Percentiles rank a stretch among this genome's conserved stretches.
phyloP scores from a whole-genome alignment of 1,140 invertebrate species.

The Neodiprion virginianus region DNA sequence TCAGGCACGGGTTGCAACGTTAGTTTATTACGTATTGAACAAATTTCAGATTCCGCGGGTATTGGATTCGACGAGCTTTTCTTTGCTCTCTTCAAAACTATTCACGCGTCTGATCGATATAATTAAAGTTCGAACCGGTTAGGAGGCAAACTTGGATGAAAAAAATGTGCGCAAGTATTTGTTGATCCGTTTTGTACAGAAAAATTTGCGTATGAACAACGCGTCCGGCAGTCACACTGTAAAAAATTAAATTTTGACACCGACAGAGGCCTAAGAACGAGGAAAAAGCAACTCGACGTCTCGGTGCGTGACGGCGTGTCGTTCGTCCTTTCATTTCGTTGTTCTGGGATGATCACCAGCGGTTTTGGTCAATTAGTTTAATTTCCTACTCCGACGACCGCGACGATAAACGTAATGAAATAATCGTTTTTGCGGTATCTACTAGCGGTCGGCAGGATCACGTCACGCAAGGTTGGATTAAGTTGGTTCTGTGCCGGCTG shows the following conservation, averaged over 20 bases:
- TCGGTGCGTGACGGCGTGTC: background rate
- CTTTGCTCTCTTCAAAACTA: no score
- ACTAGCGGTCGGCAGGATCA: background rate
- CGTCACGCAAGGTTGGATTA: slow-evolving; percentile 4
- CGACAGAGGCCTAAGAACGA: no score
- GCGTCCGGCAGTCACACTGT: background rate
- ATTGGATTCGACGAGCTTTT: no score
- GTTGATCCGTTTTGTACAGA: no score
- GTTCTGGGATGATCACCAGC: slow-evolving; percentile 6
- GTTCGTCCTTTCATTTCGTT: background rate
- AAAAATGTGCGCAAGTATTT: no score
- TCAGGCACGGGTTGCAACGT: no score
- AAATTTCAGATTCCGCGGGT: no score
- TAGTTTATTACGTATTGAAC: no score
- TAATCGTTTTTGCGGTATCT: slow-evolving; percentile 5
- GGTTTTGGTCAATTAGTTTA: slow-evolving; percentile 7
- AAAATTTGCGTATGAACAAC: background rate
- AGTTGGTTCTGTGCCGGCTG: background rate
- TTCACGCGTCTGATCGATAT: no score
- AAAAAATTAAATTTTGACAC: no score
- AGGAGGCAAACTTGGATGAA: no score
- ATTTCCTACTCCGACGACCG: background rate
- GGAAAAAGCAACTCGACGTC: background rate
- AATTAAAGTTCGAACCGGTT: no score
- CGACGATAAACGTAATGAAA: slow-evolving; percentile 5